Conservation (phyloP, 1,140 invertebrate species). For the Camponotus vicinus region DNA sequence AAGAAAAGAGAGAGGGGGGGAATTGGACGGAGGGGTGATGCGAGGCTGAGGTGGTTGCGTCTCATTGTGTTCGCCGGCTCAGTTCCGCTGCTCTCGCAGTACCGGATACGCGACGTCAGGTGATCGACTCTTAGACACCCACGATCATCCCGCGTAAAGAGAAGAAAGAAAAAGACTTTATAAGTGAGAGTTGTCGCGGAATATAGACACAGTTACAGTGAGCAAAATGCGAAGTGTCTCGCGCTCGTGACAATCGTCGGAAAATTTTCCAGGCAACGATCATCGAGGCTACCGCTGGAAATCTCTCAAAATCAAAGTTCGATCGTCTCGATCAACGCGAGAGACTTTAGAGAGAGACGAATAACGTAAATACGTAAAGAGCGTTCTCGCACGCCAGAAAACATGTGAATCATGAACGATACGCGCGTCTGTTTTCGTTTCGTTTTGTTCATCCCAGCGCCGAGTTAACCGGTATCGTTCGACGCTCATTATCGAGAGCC, state of each 20-base stretch:
- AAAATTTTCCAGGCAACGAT: background rate
- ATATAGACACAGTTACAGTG: conserved; percentile 31
- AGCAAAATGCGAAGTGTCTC: conserved; percentile 56
- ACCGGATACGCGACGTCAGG: conserved; percentile 3
- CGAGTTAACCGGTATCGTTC: background rate
- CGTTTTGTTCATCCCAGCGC: conserved; percentile 19
- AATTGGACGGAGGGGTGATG: conserved; percentile 36
- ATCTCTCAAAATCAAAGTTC: background rate
- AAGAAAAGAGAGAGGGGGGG: background rate
- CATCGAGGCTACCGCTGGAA: background rate
- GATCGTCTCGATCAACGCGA: background rate
- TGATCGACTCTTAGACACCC: background rate
- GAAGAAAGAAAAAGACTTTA: background rate
- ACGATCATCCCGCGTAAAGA: background rate
- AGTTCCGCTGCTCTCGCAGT: background rate
- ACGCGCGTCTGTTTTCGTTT: conserved; percentile 24
- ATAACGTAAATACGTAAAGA: background rate
- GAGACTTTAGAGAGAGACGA: background rate
- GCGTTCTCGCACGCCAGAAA: background rate
- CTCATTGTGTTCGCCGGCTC: conserved; percentile 26
- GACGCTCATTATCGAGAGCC: background rate
- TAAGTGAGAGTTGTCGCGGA: background rate
- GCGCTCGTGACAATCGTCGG: background rate
- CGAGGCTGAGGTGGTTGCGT: conserved; percentile 34
- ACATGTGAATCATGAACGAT: conserved; percentile 59